Base-by-base conservation (phyloP, 2,888 invertebrate species). In the Ryuthela nishihirai region DNA sequence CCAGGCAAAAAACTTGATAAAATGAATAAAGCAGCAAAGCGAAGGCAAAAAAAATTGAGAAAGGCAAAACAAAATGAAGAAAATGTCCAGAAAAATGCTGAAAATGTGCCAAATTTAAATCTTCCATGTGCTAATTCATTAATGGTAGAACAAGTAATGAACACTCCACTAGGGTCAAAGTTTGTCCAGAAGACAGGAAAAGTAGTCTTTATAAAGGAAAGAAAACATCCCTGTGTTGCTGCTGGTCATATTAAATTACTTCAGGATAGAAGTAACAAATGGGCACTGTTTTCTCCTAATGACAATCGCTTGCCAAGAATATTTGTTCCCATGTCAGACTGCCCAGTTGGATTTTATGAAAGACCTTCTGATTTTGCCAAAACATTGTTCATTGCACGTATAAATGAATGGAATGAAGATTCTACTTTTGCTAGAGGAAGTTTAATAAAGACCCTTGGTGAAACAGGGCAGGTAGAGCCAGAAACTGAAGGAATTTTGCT, bases 401-500 rank as follows among this genome's bases (percentile, higher is more conserved):
- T 92, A 49, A 74, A 77, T n/a, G 78, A 81, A 4, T 89, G 89
- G 88, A 67, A 66, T 40, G 75, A 73, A 40, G 81, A 82, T 63
- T 81, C 81, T 1, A 75, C 78, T 55, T 82, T 79, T 76, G 84
- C 85, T 34, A 40, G 80, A 36, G 89, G 88, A 76, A 10, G 39
- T 9, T 77, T 94, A 56, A 68, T 82, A 15, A 79, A 83, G 68
- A 80, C 82, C 44, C 78, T 95, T 38, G 95, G 97, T 0, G 78
- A 81, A 61, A 80, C 81, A 29, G 88, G 87, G 2, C 83, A 89
- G 67, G 79, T 94, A 68, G 81, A 83, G 54, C 80, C 83, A 1
- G 92, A 95, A 77, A 84, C 87, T 1, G 79, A 80, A 68, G 88
- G 88, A 6, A 85, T 95, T 69, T 77, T 97, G 47, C 77, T 84